Base-by-base conservation (phyloP, 1,140 invertebrate species). In the Lordiphosa mommai region DNA sequence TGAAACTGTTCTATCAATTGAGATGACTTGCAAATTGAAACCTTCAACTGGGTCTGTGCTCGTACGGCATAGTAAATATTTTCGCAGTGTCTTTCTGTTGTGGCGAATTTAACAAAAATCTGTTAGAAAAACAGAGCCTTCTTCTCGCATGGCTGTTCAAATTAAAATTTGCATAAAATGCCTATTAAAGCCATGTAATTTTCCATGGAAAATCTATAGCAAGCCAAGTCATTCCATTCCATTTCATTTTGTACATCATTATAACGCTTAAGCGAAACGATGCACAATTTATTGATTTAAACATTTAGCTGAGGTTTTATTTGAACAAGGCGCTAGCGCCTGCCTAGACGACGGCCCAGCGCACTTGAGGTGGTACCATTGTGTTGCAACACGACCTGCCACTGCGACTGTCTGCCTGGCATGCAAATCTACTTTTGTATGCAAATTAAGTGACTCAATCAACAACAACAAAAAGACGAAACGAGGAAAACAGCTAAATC, bases 371-470 rank as follows among this genome's bases (percentile, higher is more conserved):
- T 44, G 49, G 41, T 48, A 60, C 37, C 61, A 74, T 80, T 74
- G 76, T 80, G 76, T 80, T 76, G 65, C 74, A 80, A 64, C 74
- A 70, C 37, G 52, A 51, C 29, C 27, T 41, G 1, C 29, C 8
- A 23, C 43, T 49, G 36, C 40, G 29, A 56, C 33, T 64, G 66
- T 58, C 59, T 60, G 65, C 16, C 20, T 46, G 56, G 52, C 76
- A 69, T 82, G 77, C 79, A 82, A 82, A 82, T 82, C 77, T 77
- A 82, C 77, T 82, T 82, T 82, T 64, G 68, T 82, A 82, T 82
- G 77, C 77, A 82, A 82, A 82, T 82, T 72, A 82, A 82, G 77
- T 84, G 67, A 82, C 77, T 82, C 77, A 82, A 82, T 82, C 63
- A 68, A 59, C 53, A 61, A 56, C 20, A 37, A n/a, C n/a, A n/a